These are phyloP conservation scores for Drosophila austrosaltans DNA, from an alignment of 2,888 invertebrate genomes.

Conservation along the genomic window DNA sequence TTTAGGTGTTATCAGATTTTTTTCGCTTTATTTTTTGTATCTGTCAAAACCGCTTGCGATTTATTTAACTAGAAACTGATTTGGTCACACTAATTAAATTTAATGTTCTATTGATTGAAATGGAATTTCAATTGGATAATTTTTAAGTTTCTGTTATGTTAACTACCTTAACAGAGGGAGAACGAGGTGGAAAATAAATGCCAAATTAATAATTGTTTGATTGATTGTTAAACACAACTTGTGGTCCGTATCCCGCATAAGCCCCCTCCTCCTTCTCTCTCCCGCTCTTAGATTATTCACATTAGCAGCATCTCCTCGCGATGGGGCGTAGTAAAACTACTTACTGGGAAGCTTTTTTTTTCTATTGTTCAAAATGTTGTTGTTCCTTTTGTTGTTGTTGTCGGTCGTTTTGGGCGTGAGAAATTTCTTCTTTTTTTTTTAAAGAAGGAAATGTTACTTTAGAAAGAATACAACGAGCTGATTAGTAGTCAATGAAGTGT, in stretches of 20 bases:
- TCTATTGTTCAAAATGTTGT: conserved; percentile 4
- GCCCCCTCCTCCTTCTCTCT: background rate
- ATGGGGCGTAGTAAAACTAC: conserved; percentile 47
- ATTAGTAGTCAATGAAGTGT: background rate
- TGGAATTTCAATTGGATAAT: conserved; percentile 26
- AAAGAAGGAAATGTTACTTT: background rate
- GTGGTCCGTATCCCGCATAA: conserved; percentile 37
- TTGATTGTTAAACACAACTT: conserved; percentile 47
- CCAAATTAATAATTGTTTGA: conserved; percentile 60
- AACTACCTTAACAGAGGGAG: conserved; percentile 30
- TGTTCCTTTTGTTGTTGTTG: background rate
- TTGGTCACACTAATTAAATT: conserved; percentile 47
- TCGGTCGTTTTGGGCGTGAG: conserved; percentile 39
- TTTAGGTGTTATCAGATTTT: background rate
- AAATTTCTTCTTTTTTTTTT: conserved; percentile 7
- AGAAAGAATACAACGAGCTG: background rate
- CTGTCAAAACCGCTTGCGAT: conserved; percentile 10
- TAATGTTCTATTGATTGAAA: conserved; percentile 52
- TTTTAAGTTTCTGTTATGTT: conserved; percentile 20
- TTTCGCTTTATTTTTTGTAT: background rate
- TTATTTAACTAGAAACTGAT: conserved; percentile 32
- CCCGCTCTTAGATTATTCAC: conserved; percentile 34
- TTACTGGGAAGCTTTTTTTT: conserved; percentile 32
- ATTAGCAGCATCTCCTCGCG: conserved; percentile 43
- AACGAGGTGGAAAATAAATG: conserved; percentile 17